Base-by-base conservation (phyloP, 2,113 vertebrate genomes). In the Typhlomys cinereus region DNA sequence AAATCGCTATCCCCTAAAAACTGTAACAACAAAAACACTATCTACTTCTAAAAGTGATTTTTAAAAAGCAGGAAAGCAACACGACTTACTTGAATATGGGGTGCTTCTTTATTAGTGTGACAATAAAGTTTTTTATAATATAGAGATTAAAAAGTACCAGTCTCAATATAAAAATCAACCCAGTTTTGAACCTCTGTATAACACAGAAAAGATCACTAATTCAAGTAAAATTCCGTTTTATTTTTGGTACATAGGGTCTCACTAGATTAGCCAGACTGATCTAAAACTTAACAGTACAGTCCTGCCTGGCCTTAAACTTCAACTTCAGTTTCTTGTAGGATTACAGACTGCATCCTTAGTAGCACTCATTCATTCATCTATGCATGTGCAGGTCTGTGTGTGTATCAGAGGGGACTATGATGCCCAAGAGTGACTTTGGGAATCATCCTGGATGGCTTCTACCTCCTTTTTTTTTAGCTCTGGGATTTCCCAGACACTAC, bases 21-120 rank as follows among this genome's bases (percentile, higher is more conserved):
- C 29, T 27, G 34, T 25, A 64, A 34, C 61, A 27, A 61, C 59
- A 4, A 61, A 61, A 61, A 61, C 5, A 61, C 20, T 27, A 61
- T 27, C 9, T 64, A 76, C n/a, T 52, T 50, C 8, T 89, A 78
- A 76, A 87, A 78, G 48, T 76, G 23, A 80, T 31, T 79, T 79
- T 86, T 81, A n/a, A 86, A 87, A 62, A 64, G 6, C 76, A 91
- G 52, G 86, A 82, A 94, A 90, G 87, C 25, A 73, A 29, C 75
- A 61, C 61, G 54, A 61, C n/a, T 34, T 70, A 62, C 61, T 83
- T 12, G 21, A 27, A 78, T 88, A 31, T 27, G 23, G 83, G 20
- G 62, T 75, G 44, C 44, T 84, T 78, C 70, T 14, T 78, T 83
- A 54, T 25, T 39, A 87, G 12, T 48, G 1, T 82, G 36, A 79